These are phyloP conservation scores for Limnephilus marmoratus DNA, from an alignment of 2,888 invertebrate species.

Conservation along the genomic window DNA sequence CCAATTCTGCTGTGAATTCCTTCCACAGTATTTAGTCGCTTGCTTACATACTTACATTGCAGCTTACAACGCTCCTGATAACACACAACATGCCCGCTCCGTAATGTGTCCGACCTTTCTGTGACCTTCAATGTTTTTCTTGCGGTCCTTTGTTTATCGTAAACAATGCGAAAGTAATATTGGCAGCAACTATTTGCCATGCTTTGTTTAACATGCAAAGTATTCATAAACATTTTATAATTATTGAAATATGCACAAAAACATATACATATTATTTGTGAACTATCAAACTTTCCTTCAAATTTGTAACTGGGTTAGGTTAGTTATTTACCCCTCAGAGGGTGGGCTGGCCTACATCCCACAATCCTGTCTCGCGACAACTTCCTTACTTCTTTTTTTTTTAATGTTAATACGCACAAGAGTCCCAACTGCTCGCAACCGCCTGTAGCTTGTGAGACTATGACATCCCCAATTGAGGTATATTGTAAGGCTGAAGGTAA, in stretches of 20 bases:
- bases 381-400: too few relatives aligned
- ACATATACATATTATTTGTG: background rate
- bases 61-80: constrained; percentile 26
- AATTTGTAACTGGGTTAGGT: too few relatives aligned
- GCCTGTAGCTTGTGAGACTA: too few relatives aligned
- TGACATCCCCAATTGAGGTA: too few relatives aligned
- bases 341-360: background rate
- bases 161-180: background rate
- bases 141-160: constrained; percentile 24
- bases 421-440: too few relatives aligned
- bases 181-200: background rate
- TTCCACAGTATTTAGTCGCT: constrained; percentile 50
- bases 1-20: constrained; percentile 60
- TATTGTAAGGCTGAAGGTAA: too few relatives aligned
- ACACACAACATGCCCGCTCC: constrained; percentile 17
- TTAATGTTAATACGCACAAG: too few relatives aligned
- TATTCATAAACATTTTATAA: background rate
- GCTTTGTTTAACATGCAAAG: background rate
- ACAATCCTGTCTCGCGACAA: too few relatives aligned
- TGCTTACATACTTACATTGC: constrained; percentile 10
- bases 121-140: constrained; percentile 50
- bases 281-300: background rate
- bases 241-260: background rate
- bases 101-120: constrained; percentile 49
- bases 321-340: too few relatives aligned